Evolutionary conservation across 2,113 vertebrate species (phyloP).

Genomic region (Pluvialis apricaria): DNA sequence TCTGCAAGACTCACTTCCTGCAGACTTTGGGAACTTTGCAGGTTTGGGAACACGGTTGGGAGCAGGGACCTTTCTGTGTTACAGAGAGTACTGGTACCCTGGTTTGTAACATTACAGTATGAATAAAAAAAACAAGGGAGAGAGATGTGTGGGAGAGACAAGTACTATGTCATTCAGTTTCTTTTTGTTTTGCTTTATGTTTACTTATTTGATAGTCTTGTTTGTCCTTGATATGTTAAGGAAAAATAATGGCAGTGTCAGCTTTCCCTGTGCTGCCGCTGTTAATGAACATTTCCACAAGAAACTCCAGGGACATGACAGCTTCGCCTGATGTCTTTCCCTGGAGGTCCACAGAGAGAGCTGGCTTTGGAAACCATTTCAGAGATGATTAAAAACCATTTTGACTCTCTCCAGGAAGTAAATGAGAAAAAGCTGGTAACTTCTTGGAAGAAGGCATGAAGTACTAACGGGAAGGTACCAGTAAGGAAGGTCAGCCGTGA

Average conservation of each 20-base stretch:
- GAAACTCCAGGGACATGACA: not conserved
- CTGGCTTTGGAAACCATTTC: not conserved
- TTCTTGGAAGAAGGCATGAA: not conserved
- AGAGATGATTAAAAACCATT: slow-evolving; percentile 19
- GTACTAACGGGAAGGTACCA: not conserved
- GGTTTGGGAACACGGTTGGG: not conserved
- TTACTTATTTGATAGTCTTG: not conserved
- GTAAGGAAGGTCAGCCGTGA: not conserved
- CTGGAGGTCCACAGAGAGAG: not conserved
- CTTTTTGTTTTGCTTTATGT: not conserved
- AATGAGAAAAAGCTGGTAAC: not conserved
- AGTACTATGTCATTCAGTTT: not conserved
- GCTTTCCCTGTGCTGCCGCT: not conserved
- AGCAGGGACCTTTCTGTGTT: fast-evolving
- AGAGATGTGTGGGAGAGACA: not conserved
- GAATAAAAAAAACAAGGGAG: not conserved
- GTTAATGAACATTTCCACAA: not conserved
- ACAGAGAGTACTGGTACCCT: not conserved
- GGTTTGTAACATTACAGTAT: not conserved
- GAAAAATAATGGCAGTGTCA: not conserved
- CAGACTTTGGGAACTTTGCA: not conserved
- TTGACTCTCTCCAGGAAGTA: slow-evolving; percentile 10
- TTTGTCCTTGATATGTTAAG: not conserved
- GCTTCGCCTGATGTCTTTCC: not conserved
- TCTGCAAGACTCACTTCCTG: not conserved